Conservation (phyloP, 2,113 vertebrate species). For the Albula glossodonta region DNA sequence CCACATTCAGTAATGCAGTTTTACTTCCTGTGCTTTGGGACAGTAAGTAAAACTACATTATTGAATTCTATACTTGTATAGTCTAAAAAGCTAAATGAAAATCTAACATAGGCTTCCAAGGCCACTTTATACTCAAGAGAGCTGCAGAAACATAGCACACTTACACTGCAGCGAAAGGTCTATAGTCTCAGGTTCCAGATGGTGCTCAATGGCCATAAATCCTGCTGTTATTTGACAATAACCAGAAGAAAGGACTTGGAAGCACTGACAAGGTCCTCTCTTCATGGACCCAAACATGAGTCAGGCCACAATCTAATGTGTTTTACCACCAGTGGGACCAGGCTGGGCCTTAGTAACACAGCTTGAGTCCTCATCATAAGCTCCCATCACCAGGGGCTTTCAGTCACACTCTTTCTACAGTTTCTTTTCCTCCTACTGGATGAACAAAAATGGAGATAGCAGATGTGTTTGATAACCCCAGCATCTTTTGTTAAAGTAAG, state of each 20-base stretch:
- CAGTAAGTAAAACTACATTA: no score
- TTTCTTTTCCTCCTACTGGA: not conserved
- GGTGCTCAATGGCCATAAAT: slow-evolving; percentile 28
- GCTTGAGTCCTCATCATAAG: slow-evolving; percentile 19
- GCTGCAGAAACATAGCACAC: slow-evolving; percentile 12
- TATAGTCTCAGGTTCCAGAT: slow-evolving; percentile 9
- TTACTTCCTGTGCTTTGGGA: no score
- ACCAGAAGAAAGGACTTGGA: slow-evolving; percentile 16
- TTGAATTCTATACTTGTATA: no score
- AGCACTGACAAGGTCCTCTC: not conserved
- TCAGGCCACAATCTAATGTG: slow-evolving; percentile 11
- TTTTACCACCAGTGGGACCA: slow-evolving; percentile 14
- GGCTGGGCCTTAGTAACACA: not conserved
- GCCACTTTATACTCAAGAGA: not conserved
- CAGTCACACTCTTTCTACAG: not conserved
- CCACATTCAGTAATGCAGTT: no score
- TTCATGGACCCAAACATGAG: not conserved
- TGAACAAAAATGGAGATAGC: not conserved
- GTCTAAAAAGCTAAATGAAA: no score
- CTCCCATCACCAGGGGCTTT: not conserved
- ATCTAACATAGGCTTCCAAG: no score
- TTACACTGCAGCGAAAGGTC: not conserved
- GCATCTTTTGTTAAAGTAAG: not conserved
- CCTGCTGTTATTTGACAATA: slow-evolving; percentile 31
- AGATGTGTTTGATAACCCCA: not conserved